A percentile compares a stretch with the other conserved stretches of the same genome.
Conservation (phyloP, 1,140 invertebrate genomes). For the Phymastichus coffea region DNA sequence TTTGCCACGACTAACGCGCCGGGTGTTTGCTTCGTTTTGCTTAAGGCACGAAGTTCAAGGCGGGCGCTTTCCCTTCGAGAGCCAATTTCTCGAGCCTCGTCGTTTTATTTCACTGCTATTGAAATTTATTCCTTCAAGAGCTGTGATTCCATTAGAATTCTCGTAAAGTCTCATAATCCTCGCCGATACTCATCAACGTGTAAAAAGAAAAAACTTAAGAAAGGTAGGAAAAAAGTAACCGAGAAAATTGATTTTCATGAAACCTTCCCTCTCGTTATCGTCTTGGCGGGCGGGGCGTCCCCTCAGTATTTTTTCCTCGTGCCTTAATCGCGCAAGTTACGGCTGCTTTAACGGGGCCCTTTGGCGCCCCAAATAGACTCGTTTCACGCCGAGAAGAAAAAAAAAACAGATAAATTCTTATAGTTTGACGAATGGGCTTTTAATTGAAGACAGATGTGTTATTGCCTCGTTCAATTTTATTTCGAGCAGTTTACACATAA, state of each 20-base stretch:
- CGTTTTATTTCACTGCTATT: not conserved
- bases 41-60: conserved; percentile 9
- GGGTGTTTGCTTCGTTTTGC: conserved; percentile 15
- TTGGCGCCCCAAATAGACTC: conserved; percentile 52
- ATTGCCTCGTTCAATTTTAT: not conserved
- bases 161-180: conserved; percentile 23
- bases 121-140: not conserved
- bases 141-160: conserved; percentile 7
- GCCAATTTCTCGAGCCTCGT: not conserved
- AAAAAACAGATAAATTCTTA: not conserved
- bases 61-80: too few species aligned
- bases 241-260: too few species aligned
- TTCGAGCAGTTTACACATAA: too few species aligned
- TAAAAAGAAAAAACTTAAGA: too few species aligned
- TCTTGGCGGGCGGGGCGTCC: conserved; percentile 25
- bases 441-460: conserved; percentile 22
- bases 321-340: conserved; percentile 46
- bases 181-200: conserved; percentile 31
- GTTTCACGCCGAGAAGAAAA: conserved; percentile 4
- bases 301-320: conserved; percentile 28
- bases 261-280: conserved; percentile 25
- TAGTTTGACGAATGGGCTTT: conserved; percentile 18
- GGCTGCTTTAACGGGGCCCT: conserved; percentile 51
- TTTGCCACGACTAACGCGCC: not conserved
- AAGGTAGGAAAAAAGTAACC: too few species aligned